Conservation (phyloP, 2,113 vertebrate genomes). For the Nerophis ophidion region DNA sequence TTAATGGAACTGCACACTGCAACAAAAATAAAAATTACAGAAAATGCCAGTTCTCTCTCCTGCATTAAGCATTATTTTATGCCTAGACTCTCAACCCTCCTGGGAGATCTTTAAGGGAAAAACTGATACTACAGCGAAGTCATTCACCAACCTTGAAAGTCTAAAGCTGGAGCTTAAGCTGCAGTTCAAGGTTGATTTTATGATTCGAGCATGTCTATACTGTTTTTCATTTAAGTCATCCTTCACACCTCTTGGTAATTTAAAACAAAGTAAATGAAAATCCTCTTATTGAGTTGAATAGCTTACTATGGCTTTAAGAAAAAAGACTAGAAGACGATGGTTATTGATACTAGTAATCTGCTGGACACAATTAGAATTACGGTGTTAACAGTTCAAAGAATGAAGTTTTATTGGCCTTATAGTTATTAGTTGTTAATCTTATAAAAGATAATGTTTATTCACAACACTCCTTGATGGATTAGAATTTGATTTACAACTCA, state of each 20-base stretch:
- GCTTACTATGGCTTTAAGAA: slow-evolving; percentile 8
- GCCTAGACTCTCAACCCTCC: slow-evolving; percentile 5
- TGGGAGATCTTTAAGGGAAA: slow-evolving; percentile 9
- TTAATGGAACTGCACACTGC: slow-evolving; percentile 1
- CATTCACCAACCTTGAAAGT: slow-evolving; percentile 30
- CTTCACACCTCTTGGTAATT: slow-evolving; percentile 39
- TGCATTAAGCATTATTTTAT: slow-evolving; percentile 7
- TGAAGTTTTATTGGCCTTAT: neutral
- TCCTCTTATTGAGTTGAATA: slow-evolving; percentile 15
- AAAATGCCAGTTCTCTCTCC: slow-evolving; percentile 4
- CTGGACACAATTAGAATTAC: neutral
- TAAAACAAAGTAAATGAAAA: slow-evolving; percentile 5
- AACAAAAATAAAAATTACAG: slow-evolving; percentile 20
- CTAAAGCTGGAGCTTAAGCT: slow-evolving; percentile 15
- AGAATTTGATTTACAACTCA: neutral
- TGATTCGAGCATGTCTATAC: slow-evolving; percentile 31
- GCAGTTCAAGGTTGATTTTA: slow-evolving; percentile 53
- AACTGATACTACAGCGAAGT: slow-evolving; percentile 18
- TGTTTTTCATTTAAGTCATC: slow-evolving; percentile 38
- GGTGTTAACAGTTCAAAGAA: neutral
- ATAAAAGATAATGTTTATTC: slow-evolving; percentile 10
- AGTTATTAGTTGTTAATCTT: neutral
- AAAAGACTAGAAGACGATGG: neutral
- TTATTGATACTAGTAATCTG: slow-evolving; percentile 1
- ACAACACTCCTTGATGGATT: slow-evolving; percentile 3